Percentiles rank a stretch among this genome's conserved stretches.
phyloP scores from a whole-genome alignment of 2,888 invertebrate genomes.

The Caenorhabditis becei region DNA sequence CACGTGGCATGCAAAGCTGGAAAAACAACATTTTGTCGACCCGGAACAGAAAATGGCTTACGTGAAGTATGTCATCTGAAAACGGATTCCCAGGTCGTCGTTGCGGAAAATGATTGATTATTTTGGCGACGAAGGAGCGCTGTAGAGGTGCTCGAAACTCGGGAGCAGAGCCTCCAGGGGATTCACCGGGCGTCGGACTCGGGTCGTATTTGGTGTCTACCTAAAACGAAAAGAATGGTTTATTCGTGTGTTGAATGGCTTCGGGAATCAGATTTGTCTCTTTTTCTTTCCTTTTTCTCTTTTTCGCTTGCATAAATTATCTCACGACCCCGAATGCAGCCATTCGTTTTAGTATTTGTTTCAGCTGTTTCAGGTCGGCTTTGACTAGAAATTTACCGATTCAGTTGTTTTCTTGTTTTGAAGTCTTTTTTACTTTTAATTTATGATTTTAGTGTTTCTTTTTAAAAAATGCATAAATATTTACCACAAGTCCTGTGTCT shows the following conservation, averaged over 20 bases:
- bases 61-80: constrained; percentile 92
- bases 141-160: constrained; percentile 88
- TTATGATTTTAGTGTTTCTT: not conserved
- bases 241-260: not conserved
- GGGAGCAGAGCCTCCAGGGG: constrained; percentile 41
- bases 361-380: not conserved
- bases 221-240: constrained; percentile 51
- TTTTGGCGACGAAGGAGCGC: constrained; percentile 93
- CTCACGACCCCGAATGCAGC: not conserved
- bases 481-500: constrained; percentile 75
- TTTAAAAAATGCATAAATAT: too few relatives aligned
- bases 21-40: constrained; percentile 71
- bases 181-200: constrained; percentile 59
- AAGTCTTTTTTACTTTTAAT: not conserved
- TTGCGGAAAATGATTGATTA: constrained; percentile 95
- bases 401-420: constrained; percentile 4
- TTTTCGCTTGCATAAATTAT: constrained; percentile 14
- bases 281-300: not conserved
- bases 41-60: constrained; percentile 83
- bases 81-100: constrained; percentile 86
- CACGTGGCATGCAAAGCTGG: constrained; percentile 95
- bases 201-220: constrained; percentile 71
- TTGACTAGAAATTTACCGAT: not conserved
- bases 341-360: not conserved
- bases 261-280: not conserved